Evolutionary conservation across 2,888 invertebrate species (phyloP), one percentile per base, ranked within the genome.

Genomic region (Xanthorhoe designata): DNA sequence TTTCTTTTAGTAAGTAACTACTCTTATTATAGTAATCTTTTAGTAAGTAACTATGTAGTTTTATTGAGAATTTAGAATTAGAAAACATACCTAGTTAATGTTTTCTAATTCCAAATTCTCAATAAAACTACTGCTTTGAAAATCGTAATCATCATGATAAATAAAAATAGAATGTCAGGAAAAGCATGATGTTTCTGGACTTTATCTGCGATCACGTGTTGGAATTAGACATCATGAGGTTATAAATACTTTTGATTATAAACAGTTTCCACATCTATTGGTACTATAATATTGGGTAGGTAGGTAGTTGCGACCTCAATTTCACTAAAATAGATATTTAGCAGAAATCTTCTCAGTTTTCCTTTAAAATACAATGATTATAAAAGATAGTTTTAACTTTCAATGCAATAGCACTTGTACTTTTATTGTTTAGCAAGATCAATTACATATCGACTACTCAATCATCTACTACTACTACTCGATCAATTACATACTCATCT

Each of bases 191-290:
- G 63, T 15, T 35, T 66, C 63, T 67, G 66, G 66, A 60, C 29
- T 53, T 49, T 53, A 64, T 64, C 67, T 47, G 29, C 32, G 32
- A 61, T 67, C 60, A 38, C 56, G 52, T 62, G 45, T 63, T 57
- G 63, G 56, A 63, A 52, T 56, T 56, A n/a, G 63, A 49, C 52
- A 60, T 60, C 56, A 52, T 24, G 56, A 18, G 24, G 58, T 51
- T 67, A 64, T 57, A 67, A 64, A 67, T 64, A 67, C 66, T 60
- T 47, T 61, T 61, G 67, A 67, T 67, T 61, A 61, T 67, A 67
- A 67, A 64, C 67, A 67, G 63, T 61, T 67, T 55, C 17, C 59
- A 47, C 52, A 38, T 53, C 47, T 56, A 49, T 57, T 63, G 55
- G 55, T 55, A 35, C n/a, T 18, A 49, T 9, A n/a, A n/a, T n/a